Evolutionary conservation across 2,113 vertebrate genomes (phyloP), one percentile per base, ranked within the genome.

Genomic region (Petroica traversi): DNA sequence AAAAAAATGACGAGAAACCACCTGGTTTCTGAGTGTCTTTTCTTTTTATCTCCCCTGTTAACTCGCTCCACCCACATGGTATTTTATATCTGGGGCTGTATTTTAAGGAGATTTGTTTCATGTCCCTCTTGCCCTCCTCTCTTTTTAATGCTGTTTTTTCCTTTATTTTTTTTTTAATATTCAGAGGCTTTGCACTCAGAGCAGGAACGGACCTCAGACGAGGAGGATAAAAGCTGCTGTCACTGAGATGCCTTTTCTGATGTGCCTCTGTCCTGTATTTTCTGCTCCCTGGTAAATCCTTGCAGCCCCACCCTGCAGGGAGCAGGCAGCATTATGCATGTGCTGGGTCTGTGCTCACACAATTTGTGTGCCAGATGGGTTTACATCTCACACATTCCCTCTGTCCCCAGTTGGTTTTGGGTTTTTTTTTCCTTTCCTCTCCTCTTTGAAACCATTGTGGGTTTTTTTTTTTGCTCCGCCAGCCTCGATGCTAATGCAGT

Each of bases 401-500:
- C 67, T 64, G 19, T 19, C 31, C 72, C 19, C 8, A 3, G 4
- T 34, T 38, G 78, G 40, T 84, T 55, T 48, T n/a, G n/a, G n/a
- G n/a, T 36, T 38, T 49, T 61, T 92, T 95, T 88, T 81, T 12
- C 77, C 38, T 59, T 59, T 36, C 10, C 63, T 95, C 85, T 77
- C 61, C 52, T 85, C 92, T 78, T 86, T 94, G 88, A 51, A 72
- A 69, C 52, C 26, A 72, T 46, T 93, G 94, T 77, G 75, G 88
- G 92, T 73, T 41, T 75, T 91, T 66, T 66, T 96, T 92, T 92
- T 92, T 89, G 79, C 82, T 93, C 85, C 77, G 94, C 90, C 63
- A 26, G 25, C 49, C 49, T 34, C 57, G 9, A 93, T 98, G 98
- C 95, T 97, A 98, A 98, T 98, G 96, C 95, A 93, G 91, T 77